Evolutionary conservation across 1,140 invertebrate genomes (phyloP).

Genomic region (Apis mellifera): DNA sequence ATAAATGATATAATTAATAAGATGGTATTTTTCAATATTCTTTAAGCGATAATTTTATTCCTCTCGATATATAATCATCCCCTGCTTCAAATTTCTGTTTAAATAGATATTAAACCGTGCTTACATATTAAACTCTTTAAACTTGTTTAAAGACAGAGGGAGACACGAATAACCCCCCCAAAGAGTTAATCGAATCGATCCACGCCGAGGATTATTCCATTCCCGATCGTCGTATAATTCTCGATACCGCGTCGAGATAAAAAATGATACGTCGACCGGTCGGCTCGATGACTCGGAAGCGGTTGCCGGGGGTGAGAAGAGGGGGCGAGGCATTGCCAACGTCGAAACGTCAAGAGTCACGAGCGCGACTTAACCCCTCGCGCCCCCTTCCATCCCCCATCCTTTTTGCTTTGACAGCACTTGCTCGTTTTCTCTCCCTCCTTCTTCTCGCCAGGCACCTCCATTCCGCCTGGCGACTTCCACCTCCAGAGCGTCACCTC

Average conservation of each 20-base stretch:
- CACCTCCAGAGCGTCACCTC: constrained; percentile 40
- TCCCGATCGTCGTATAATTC: constrained; percentile 4
- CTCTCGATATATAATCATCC: no score
- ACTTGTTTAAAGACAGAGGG: background rate
- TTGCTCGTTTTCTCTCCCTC: constrained; percentile 53
- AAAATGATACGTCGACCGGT: constrained; percentile 18
- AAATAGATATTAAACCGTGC: no score
- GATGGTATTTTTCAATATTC: no score
- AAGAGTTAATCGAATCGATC: constrained; percentile 4
- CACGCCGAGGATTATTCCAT: background rate
- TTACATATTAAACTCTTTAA: no score
- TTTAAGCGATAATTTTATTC: no score
- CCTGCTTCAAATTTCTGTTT: no score
- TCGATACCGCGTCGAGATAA: background rate
- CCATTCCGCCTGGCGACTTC: constrained; percentile 23
- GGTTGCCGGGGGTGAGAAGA: background rate
- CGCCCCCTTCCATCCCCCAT: constrained; percentile 13
- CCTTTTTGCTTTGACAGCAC: constrained; percentile 64
- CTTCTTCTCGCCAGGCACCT: constrained; percentile 16
- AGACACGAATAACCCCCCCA: background rate
- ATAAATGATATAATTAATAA: no score
- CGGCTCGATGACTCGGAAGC: constrained; percentile 16
- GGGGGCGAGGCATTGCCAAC: background rate
- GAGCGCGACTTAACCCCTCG: constrained; percentile 45
- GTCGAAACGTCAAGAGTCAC: constrained; percentile 44